Conservation (phyloP, 2,113 vertebrate genomes). For the Ceyx melanurus region DNA sequence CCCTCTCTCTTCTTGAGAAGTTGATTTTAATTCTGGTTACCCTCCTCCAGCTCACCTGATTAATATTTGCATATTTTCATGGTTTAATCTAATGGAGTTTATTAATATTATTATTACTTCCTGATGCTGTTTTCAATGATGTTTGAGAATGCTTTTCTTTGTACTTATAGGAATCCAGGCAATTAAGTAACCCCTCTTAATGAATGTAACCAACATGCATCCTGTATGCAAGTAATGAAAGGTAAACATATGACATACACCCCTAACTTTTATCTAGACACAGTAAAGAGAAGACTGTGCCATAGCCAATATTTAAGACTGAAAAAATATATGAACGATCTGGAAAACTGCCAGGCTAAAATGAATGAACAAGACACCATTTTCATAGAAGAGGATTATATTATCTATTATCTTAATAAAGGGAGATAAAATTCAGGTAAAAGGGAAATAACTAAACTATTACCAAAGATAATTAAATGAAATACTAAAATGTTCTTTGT, state of each 20-base stretch:
- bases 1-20: background rate
- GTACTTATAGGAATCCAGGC: background rate
- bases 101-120: background rate
- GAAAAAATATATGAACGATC: conserved; percentile 20
- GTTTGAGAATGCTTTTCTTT: background rate
- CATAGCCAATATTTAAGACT: background rate
- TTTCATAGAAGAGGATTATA: background rate
- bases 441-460: conserved; percentile 17
- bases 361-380: background rate
- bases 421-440: background rate
- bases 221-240: conserved; percentile 22
- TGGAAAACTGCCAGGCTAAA: conserved; percentile 31
- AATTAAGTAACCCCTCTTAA: conserved; percentile 16
- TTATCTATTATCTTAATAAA: conserved; percentile 17
- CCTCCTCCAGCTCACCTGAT: background rate
- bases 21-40: background rate
- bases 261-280: conserved; percentile 12
- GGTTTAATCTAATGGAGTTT: background rate
- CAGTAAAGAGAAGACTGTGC: background rate
- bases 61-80: background rate
- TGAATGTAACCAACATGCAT: background rate
- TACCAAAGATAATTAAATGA: background rate
- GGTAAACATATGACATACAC: conserved; percentile 26
- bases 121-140: background rate
- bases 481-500: background rate